These are phyloP conservation scores for Gobio occitaniae DNA, from an alignment of 2,797 vertebrate species.

Conservation along the genomic window DNA sequence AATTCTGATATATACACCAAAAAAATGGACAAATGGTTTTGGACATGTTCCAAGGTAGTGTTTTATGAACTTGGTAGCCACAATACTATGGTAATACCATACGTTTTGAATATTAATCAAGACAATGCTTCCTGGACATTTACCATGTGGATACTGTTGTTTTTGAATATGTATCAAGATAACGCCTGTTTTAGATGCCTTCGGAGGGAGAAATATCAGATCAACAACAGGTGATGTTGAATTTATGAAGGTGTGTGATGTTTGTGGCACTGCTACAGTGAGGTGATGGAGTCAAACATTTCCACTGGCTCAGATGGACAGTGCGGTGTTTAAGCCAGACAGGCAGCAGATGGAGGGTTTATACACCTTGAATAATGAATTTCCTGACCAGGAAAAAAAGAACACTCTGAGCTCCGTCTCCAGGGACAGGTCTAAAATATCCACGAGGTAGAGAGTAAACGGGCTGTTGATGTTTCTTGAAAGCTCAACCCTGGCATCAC, in stretches of 20 bases:
- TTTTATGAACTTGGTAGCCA: not conserved
- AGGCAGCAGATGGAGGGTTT: conserved; percentile 59
- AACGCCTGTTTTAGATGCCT: not conserved
- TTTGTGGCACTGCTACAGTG: conserved; percentile 5
- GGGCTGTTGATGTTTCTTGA: conserved; percentile 12
- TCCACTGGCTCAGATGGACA: conserved; percentile 51
- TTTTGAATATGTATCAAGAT: not conserved
- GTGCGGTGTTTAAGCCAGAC: conserved; percentile 26
- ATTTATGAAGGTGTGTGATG: conserved; percentile 15
- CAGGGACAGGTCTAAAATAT: conserved; percentile 48
- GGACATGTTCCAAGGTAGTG: not conserved
- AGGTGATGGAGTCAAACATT: conserved; percentile 9
- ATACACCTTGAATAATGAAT: conserved; percentile 62
- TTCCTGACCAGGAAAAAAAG: conserved; percentile 40
- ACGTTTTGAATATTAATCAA: not conserved
- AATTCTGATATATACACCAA: not conserved
- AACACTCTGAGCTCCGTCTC: conserved; percentile 31
- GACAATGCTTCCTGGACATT: not conserved
- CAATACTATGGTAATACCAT: not conserved
- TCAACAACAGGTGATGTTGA: conserved; percentile 35
- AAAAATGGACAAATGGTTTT: too few species aligned
- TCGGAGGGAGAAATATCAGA: not conserved
- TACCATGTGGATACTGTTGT: not conserved
- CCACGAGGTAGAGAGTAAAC: conserved; percentile 5
- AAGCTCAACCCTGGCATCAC: not conserved